Percentiles rank a stretch among this genome's conserved stretches.
Conservation (phyloP, 2,797 vertebrate genomes). For the Phataginus tricuspis region DNA sequence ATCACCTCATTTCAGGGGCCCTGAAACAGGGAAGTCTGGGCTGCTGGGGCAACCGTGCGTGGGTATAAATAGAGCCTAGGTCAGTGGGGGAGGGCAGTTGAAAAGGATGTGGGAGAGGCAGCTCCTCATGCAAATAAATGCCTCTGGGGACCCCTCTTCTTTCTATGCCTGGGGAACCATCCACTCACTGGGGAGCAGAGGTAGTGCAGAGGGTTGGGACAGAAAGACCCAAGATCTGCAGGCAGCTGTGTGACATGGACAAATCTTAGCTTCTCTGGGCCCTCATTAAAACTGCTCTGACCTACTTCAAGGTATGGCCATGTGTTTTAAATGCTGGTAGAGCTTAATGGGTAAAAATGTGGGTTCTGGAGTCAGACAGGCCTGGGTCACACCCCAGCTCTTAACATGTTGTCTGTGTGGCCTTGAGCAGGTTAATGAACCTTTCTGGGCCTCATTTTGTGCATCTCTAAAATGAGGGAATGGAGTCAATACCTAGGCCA, state of each 20-base stretch:
- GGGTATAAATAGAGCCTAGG: neutral
- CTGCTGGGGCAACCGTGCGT: neutral
- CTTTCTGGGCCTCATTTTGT: neutral
- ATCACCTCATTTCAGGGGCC: neutral
- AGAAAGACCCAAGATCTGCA: neutral
- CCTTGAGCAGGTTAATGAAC: neutral
- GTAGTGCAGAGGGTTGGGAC: neutral
- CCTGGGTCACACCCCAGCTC: neutral
- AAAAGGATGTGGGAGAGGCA: neutral
- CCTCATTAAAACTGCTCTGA: neutral
- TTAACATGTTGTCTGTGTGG: neutral
- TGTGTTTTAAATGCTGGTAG: neutral
- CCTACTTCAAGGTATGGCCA: neutral
- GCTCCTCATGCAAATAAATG: neutral
- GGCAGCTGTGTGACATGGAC: neutral
- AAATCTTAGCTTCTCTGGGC: neutral
- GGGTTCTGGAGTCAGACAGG: neutral
- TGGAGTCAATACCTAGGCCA: neutral
- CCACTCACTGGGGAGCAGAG: neutral
- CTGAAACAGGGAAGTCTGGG: conserved; percentile 15
- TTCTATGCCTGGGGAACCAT: accelerated
- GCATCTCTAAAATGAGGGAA: neutral
- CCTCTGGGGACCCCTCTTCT: neutral
- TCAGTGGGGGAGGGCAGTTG: accelerated
- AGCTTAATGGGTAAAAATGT: neutral